Evolutionary conservation across 1,140 invertebrate species (phyloP).

Genomic region (Protaetia brevitarsis): DNA sequence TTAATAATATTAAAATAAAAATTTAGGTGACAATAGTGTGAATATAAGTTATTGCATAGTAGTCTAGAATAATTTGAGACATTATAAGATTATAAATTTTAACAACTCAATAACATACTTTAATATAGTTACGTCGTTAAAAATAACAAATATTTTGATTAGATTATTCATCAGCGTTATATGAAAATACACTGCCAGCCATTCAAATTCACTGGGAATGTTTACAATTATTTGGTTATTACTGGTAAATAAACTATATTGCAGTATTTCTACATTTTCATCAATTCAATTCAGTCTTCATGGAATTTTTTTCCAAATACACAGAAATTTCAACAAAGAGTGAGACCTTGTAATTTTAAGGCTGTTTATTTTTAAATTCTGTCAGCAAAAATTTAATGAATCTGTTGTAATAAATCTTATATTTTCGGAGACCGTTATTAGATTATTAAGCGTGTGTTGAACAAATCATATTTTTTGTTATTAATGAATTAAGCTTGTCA

Average conservation of each 20-base stretch:
- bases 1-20: not conserved
- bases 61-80: not conserved
- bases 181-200: constrained; percentile 10
- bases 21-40: not conserved
- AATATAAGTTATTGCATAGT: not conserved
- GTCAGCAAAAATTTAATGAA: too few species aligned
- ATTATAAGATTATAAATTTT: too few species aligned
- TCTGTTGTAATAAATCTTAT: too few species aligned
- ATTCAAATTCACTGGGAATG: constrained; percentile 40
- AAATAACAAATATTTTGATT: constrained; percentile 19
- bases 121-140: constrained; percentile 1
- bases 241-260: constrained; percentile 19
- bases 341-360: not conserved
- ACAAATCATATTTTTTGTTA: not conserved
- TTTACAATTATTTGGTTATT: constrained; percentile 30
- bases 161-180: constrained; percentile 7
- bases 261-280: not conserved
- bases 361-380: too few species aligned
- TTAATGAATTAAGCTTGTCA: too few species aligned
- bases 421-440: too few species aligned
- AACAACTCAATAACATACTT: constrained; percentile 18
- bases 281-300: constrained; percentile 4
- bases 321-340: not conserved
- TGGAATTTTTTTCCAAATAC: not conserved
- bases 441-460: too few species aligned